A percentile compares a stretch with the other conserved stretches of the same genome.
Evolutionary conservation across 2,888 invertebrate species (phyloP).

Genomic region (Himalopsyche kuldschensis): DNA sequence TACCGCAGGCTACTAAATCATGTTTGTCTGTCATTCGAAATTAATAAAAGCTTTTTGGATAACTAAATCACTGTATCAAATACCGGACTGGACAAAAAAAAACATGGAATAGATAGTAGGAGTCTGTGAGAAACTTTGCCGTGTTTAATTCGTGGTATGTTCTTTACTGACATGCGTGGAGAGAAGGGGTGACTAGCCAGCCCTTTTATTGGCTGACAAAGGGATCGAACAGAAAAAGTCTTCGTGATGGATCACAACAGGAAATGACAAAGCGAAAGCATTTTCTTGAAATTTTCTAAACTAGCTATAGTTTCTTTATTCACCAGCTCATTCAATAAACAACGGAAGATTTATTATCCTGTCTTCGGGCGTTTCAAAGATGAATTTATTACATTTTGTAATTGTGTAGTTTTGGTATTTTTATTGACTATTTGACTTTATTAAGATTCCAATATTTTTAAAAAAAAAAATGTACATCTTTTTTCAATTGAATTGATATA

Average conservation of each 20-base stretch:
- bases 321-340: background rate
- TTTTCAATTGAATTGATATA: background rate
- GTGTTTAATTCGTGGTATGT: background rate
- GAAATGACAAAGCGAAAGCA: slow-evolving; percentile 37
- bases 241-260: slow-evolving; percentile 37
- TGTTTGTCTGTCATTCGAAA: too few species aligned
- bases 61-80: background rate
- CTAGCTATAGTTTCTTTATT: slow-evolving; percentile 8
- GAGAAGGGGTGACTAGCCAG: background rate
- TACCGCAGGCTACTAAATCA: too few species aligned
- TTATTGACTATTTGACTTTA: background rate
- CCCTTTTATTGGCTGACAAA: background rate
- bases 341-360: slow-evolving; percentile 6
- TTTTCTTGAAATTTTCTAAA: slow-evolving; percentile 28
- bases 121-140: background rate
- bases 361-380: background rate
- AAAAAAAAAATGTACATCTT: background rate
- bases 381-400: slow-evolving; percentile 10
- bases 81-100: background rate
- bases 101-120: background rate
- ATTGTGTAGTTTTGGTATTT: background rate
- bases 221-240: background rate
- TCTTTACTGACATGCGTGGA: background rate
- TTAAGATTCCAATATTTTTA: background rate
- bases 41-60: too few species aligned